phyloP scores from a whole-genome alignment of 2,113 vertebrate species.

The Pomatorhinus ruficollis region DNA sequence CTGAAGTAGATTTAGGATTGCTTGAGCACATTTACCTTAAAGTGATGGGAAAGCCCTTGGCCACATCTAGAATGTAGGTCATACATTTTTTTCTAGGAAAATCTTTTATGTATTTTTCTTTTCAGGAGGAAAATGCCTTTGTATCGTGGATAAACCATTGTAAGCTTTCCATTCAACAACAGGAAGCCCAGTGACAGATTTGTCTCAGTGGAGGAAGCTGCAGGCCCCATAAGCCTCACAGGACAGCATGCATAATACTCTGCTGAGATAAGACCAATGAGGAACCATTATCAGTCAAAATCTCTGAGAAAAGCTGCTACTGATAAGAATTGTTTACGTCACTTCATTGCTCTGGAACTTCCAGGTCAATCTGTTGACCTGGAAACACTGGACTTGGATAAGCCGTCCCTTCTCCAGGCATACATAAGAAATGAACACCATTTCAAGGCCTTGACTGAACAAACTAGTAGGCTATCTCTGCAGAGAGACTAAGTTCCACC shows the following conservation, averaged over 20 bases:
- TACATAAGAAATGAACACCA: neutral
- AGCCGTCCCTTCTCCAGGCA: neutral
- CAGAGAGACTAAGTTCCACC: neutral
- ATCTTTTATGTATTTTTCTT: neutral
- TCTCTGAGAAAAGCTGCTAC: neutral
- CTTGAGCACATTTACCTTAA: neutral
- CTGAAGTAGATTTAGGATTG: neutral
- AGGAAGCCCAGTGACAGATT: neutral
- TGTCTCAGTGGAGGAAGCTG: neutral
- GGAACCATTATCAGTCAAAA: neutral
- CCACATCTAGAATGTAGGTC: neutral
- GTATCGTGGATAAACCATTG: neutral
- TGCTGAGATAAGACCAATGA: neutral
- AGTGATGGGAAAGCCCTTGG: neutral
- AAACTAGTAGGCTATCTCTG: neutral
- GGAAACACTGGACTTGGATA: neutral
- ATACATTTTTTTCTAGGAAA: neutral
- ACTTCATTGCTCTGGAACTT: neutral
- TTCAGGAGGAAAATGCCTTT: neutral
- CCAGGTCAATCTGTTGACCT: neutral
- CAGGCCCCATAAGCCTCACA: neutral
- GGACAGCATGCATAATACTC: fast-evolving
- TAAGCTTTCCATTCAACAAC: neutral
- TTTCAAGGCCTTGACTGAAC: neutral
- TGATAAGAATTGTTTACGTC: neutral